phyloP scores from a whole-genome alignment of 2,797 vertebrate species.

The Pangasius larnaudii region DNA sequence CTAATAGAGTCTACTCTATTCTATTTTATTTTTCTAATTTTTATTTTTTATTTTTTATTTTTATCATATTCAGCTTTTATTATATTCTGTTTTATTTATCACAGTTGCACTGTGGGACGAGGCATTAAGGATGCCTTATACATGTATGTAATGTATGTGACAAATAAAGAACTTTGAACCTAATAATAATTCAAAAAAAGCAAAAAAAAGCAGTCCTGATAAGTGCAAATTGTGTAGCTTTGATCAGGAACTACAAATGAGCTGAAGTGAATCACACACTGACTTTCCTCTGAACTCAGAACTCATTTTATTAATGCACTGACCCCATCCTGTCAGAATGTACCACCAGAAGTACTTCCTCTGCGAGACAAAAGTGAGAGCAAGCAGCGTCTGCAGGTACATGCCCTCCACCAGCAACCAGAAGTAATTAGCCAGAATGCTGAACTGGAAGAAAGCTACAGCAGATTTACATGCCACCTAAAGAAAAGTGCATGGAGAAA shows the following conservation, averaged over 20 bases:
- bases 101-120: no score
- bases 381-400: conserved; percentile 88
- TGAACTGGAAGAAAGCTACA: conserved; percentile 87
- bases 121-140: no score
- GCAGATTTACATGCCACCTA: conserved; percentile 83
- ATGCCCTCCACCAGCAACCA: conserved; percentile 90
- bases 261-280: background rate
- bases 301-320: conserved; percentile 45
- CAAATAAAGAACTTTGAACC: no score
- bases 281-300: conserved; percentile 7
- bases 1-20: no score
- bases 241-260: background rate
- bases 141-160: no score
- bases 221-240: background rate
- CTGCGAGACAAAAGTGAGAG: conserved; percentile 85
- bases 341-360: conserved; percentile 90
- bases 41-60: no score
- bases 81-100: no score
- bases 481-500: background rate
- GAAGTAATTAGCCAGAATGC: conserved; percentile 89
- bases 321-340: conserved; percentile 87
- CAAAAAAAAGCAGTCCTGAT: background rate
- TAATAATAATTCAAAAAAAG: background rate
- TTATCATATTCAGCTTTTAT: no score
- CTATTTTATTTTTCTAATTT: no score